Base-by-base conservation (phyloP, 2,888 invertebrate species). In the Julus scandinavius region DNA sequence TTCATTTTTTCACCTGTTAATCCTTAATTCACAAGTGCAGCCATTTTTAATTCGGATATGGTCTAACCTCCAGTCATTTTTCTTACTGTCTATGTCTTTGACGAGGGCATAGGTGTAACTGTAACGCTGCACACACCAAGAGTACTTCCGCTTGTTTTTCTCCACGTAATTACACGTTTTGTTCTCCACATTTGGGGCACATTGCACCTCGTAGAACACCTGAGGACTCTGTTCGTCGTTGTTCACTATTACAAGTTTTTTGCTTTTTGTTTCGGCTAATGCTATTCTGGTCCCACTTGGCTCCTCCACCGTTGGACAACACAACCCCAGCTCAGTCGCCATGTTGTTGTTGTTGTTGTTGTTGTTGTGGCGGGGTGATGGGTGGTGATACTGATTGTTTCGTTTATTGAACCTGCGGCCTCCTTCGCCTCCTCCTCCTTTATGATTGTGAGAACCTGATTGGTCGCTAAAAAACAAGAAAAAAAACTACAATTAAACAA, bases 101-200 rank as follows among this genome's bases (percentile, higher is more conserved):
- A 97, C 95, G 90, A 97, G 93, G 88, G 97, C 97, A 93, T 97
- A 97, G 4, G 96, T 95, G 92, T 95, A 97, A 86, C 96, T 95
- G 92, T 95, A 96, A 92, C 95, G 95, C 92, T 97, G 97, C 86
- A 96, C 95, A 93, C 97, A 97, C 91, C 94, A 93, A n/a, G 96
- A 96, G 90, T 94, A 94, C 91, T 94, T 94, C 92, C 94, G 94
- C 87, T 95, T 93, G 89, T 94, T 93, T n/a, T 94, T 94, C 92
- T 96, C 95, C 91, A 96, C 94, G 93, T 96, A 96, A 89, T 94
- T 93, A 92, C 97, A 97, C 3, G 96, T 96, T 91, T 94, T 94
- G 91, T 95, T 94, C 90, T 94, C 94, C 87, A 96, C 94, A 88
- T 94, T 95, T 49, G 94, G 93, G 72, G 94, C 94, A 92, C 97